Evolutionary conservation across 35 echinoderm and acorn worm species (phyloP), one percentile per base, ranked within the genome.

Genomic region (Chiridota heheva): DNA sequence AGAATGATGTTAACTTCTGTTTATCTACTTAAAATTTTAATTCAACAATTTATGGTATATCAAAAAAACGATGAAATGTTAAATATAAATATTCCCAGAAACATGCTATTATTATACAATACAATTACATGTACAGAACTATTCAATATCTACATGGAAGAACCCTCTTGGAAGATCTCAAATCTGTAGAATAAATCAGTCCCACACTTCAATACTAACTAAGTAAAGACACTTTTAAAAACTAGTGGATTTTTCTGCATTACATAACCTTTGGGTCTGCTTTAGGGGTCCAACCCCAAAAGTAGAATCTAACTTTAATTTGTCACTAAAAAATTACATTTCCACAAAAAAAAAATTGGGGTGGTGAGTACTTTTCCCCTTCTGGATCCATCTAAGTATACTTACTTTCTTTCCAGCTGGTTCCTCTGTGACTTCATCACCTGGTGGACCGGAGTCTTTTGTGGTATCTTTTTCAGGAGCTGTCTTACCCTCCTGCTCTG

Each of bases 181-280:
- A 67, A 2, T 25, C 1, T 32, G 32, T 2, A 28, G 7, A 12
- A 65, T 28, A 65, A 31, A 65, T 10, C 61, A 65, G 61, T 13
- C 27, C 13, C 29, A 17, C 8, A 17, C 61, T 12, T 10, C 15
- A 65, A 31, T 10, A 31, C 61, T 17, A 18, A 7, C 61, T 28
- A 65, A 28, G 33, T 30, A 75, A 41, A 27, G 5, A 75, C 71
- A 41, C 55, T 75, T 45, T 75, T 75, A 10, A 28, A 41, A 27
- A 33, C 44, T 27, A 47, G 16, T 12, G 71, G 42, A n/a, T 22
- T 51, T 10, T 49, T 47, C 42, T 75, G 42, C 42, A 48, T 30
- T 8, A 48, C 71, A 25, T 35, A 47, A 12, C 18, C 42, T 1
- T 75, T 58, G 45, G 27, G 13, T 26, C 4, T 20, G 22, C 36